These are phyloP conservation scores for Lampris megalopsis DNA, from an alignment of 2,113 vertebrate genomes.

Conservation along the genomic window DNA sequence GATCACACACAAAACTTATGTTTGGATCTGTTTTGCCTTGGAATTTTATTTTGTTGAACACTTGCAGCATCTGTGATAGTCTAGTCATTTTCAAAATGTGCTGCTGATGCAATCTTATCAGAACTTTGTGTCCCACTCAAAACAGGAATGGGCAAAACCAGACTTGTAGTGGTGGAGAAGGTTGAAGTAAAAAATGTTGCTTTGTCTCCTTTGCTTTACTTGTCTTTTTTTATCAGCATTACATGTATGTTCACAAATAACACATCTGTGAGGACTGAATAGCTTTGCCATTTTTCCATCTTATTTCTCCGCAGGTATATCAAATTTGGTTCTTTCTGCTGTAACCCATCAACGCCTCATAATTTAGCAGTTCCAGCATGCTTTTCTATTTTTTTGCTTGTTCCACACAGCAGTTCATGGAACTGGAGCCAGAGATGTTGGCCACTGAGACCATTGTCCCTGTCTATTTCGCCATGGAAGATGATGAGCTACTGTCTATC, in stretches of 20 bases:
- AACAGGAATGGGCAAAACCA: background rate
- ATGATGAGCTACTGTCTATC: conserved; percentile 94
- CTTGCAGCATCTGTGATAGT: background rate
- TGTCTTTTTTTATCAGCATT: background rate
- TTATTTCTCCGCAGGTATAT: no score
- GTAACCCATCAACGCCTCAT: background rate
- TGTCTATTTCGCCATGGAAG: conserved; percentile 96
- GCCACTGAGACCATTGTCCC: conserved; percentile 96
- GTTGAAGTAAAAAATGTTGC: background rate
- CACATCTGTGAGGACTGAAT: no score
- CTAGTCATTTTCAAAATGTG: background rate
- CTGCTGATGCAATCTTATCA: background rate
- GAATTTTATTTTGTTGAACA: background rate
- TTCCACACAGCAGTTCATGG: conserved; percentile 93
- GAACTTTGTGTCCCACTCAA: background rate
- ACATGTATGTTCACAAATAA: no score
- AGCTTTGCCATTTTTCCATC: no score
- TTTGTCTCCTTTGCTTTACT: background rate
- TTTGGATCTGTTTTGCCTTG: background rate
- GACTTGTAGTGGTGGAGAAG: background rate
- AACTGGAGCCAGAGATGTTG: conserved; percentile 96
- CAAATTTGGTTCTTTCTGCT: background rate
- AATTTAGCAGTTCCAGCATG: conserved; percentile 1
- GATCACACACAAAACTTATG: no score
- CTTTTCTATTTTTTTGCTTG: background rate